Base-by-base conservation (phyloP, 2,888 invertebrate species). In the Polydrusus cervinus region DNA sequence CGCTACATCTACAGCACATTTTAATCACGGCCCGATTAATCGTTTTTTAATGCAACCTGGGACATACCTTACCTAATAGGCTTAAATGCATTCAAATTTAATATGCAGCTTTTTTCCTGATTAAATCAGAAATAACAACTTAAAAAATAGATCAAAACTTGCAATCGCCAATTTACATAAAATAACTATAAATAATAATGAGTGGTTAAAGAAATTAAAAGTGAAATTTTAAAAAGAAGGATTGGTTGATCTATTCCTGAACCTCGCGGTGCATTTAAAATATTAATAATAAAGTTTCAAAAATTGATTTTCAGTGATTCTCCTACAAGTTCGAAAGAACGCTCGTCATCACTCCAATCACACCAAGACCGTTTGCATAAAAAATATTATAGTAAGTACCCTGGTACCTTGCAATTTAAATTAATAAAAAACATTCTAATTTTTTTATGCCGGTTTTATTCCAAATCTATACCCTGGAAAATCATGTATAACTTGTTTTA, bases 361-460 rank as follows among this genome's bases (percentile, higher is more conserved):
- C n/a, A n/a, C n/a, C 11, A 55, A 34, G 30, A 20, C 20, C 11
- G 1, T 16, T 51, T 0, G 20, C 51, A 5, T 1, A 16, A 49
- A 3, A 16, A 16, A 9, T 6, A 0, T 6, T 49, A 20, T 7
- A 51, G 20, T 20, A n/a, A n/a, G n/a, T n/a, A n/a, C n/a, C n/a
- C n/a, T n/a, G n/a, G 11, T 6, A 10, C 3, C 10, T 10, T 13
- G 18, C 3, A 55, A 55, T 6, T 14, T n/a, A 9, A 6, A 34
- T 34, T 55, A 55, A n/a, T n/a, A n/a, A n/a, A n/a, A n/a, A n/a
- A n/a, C 55, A 34, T 55, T 55, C 55, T 5, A 55, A 25, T 53
- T 30, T 7, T 3, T 30, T 30, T 30, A 30, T 30, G 5, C 25
- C 25, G 25, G n/a, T 49, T 49, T 1, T 11, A 40, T 40, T 6